phyloP scores from a whole-genome alignment of 1,140 invertebrate genomes.

The Papilio xuthus region DNA sequence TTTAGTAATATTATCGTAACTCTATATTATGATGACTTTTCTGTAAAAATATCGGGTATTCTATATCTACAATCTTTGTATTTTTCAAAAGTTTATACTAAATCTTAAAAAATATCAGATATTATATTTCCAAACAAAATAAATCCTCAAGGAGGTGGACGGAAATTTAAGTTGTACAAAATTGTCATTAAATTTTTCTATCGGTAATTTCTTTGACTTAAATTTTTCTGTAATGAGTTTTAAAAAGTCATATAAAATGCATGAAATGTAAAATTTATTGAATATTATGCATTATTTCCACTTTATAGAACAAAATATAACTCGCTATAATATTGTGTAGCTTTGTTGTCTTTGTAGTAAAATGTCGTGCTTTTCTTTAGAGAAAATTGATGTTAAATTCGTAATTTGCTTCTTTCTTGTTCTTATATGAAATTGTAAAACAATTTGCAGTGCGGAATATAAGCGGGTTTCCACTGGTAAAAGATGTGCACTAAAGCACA shows the following conservation, averaged over 20 bases:
- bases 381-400: conserved; percentile 13
- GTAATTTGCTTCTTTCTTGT: conserved; percentile 22
- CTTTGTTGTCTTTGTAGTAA: conserved; percentile 3
- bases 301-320: neutral
- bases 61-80: conserved; percentile 31
- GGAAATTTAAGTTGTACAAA: conserved; percentile 14
- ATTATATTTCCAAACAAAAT: conserved; percentile 15
- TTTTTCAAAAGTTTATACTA: conserved; percentile 35
- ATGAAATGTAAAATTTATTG: conserved; percentile 21
- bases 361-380: conserved; percentile 4
- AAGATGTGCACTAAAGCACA: neutral
- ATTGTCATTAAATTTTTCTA: neutral
- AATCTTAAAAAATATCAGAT: conserved; percentile 9
- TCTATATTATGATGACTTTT: conserved; percentile 9
- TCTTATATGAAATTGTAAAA: conserved; percentile 62
- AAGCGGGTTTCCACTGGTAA: neutral
- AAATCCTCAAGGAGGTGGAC: conserved; percentile 25
- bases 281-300: conserved; percentile 18
- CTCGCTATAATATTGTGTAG: neutral
- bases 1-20: conserved; percentile 6
- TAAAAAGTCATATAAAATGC: conserved; percentile 13
- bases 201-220: neutral
- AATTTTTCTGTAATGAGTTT: neutral
- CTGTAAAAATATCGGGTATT: conserved; percentile 19
- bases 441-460: conserved; percentile 51